These are phyloP conservation scores for Neomonachus schauinslandi DNA, from an alignment of 2,113 vertebrate genomes.

Conservation along the genomic window DNA sequence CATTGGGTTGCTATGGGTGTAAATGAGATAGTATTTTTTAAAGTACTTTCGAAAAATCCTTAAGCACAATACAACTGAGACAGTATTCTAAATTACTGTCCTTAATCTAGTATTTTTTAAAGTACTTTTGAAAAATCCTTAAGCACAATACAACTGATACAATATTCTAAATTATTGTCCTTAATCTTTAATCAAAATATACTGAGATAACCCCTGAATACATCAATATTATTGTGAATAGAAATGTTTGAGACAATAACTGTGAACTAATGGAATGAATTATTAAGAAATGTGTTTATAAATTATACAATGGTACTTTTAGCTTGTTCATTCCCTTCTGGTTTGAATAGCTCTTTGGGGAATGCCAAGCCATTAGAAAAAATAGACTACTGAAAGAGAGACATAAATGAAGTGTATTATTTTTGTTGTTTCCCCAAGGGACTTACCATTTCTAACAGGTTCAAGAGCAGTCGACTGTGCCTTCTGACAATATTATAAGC, in stretches of 20 bases:
- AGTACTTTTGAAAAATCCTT: slow-evolving; percentile 30
- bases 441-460: slow-evolving; percentile 93
- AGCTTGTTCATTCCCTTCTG: slow-evolving; percentile 41
- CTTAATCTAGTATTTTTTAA: background rate
- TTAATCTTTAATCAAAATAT: background rate
- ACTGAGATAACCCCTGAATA: background rate
- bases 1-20: background rate
- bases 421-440: slow-evolving; percentile 57
- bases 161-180: slow-evolving; percentile 24
- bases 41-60: slow-evolving; percentile 29
- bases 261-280: background rate
- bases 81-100: slow-evolving; percentile 23
- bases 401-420: slow-evolving; percentile 49
- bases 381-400: slow-evolving; percentile 24
- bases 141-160: background rate
- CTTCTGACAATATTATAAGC: slow-evolving; percentile 92
- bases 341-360: slow-evolving; percentile 59
- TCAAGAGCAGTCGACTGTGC: slow-evolving; percentile 90
- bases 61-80: background rate
- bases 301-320: background rate
- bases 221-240: background rate
- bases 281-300: slow-evolving; percentile 42
- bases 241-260: background rate
- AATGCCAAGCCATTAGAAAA: slow-evolving; percentile 59
- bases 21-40: background rate